Evolutionary conservation across 1,140 invertebrate species (phyloP).

Genomic region (Myzus persicae): DNA sequence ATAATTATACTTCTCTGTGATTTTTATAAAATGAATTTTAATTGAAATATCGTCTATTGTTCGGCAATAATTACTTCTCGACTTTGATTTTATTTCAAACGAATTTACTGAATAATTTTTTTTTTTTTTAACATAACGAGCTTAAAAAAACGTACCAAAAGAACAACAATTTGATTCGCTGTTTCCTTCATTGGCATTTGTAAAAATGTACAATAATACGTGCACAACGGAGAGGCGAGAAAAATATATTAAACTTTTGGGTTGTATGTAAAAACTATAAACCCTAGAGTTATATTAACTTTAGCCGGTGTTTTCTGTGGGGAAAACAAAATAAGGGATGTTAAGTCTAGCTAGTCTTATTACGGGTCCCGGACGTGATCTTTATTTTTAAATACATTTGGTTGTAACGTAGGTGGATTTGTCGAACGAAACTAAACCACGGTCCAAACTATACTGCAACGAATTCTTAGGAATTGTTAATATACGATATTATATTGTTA

Average conservation of each 20-base stretch:
- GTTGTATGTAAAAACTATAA: background rate
- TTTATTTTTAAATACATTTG: background rate
- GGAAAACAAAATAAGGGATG: conserved; percentile 4
- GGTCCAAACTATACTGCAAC: background rate
- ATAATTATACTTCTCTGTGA: background rate
- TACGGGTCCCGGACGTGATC: background rate
- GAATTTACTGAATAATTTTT: background rate
- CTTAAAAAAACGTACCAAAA: background rate
- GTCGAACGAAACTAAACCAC: background rate
- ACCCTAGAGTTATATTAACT: conserved; percentile 4
- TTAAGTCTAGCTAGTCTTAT: conserved; percentile 13
- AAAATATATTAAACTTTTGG: background rate
- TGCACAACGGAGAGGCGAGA: background rate
- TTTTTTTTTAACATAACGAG: background rate
- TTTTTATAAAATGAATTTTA: background rate
- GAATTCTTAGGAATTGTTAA: background rate
- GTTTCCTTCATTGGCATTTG: background rate
- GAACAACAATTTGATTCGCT: background rate
- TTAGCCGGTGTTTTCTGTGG: background rate
- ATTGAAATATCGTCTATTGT: background rate
- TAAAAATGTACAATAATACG: background rate
- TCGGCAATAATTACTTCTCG: background rate
- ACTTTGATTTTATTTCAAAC: background rate
- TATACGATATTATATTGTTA: background rate
- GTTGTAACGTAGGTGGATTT: background rate